These are phyloP conservation scores for Callospermophilus lateralis DNA, from an alignment of 2,113 vertebrate genomes.

Conservation along the genomic window DNA sequence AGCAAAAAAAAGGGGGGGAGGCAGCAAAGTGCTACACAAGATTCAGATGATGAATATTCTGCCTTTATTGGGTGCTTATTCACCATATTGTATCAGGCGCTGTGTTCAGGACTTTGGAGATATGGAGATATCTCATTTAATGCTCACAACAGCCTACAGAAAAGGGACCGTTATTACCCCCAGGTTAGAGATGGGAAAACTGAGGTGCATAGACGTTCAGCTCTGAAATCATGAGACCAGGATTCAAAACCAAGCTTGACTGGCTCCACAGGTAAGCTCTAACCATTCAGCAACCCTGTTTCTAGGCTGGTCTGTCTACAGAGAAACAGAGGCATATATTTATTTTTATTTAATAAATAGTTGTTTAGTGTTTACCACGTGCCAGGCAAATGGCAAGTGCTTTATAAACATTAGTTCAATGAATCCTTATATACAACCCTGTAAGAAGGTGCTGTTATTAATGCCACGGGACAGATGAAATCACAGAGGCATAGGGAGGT, in stretches of 20 bases:
- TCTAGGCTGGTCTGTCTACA: slow-evolving; percentile 12
- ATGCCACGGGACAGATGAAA: neutral
- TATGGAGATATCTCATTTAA: slow-evolving; percentile 43
- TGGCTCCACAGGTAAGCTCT: neutral
- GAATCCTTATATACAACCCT: slow-evolving; percentile 15
- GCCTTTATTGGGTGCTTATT: neutral
- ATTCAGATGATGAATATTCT: neutral
- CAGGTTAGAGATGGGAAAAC: neutral
- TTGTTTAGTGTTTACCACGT: neutral
- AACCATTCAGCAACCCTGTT: neutral
- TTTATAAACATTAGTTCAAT: slow-evolving; percentile 58
- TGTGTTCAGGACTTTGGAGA: neutral
- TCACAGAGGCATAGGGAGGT: neutral
- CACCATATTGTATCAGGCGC: neutral
- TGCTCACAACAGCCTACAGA: neutral
- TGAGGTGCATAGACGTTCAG: neutral
- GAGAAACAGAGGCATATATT: neutral
- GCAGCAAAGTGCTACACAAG: neutral
- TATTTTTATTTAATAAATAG: slow-evolving; percentile 49
- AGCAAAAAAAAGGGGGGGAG: no score
- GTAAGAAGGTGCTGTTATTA: slow-evolving; percentile 27
- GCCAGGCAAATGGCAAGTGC: neutral
- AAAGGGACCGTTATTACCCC: neutral
- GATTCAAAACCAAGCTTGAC: neutral
- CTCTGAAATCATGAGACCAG: neutral